A percentile compares a stretch with the other conserved stretches of the same genome.
Conservation (phyloP, 1,140 invertebrate genomes). For the Orchestia grillus region DNA sequence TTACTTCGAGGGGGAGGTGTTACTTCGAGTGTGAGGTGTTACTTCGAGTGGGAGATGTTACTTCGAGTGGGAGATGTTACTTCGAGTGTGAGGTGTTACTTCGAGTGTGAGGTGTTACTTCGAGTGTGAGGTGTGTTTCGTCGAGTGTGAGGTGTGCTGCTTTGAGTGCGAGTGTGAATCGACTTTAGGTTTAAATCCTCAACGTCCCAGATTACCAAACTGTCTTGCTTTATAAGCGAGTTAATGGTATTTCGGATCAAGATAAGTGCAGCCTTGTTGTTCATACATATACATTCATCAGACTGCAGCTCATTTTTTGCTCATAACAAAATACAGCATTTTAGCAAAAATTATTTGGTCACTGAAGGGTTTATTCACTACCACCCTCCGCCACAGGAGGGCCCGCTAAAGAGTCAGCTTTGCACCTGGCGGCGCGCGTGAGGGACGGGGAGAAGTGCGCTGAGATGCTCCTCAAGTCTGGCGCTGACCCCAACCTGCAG, state of each 20-base stretch:
- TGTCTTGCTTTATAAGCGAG: too few species aligned
- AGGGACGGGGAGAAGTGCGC: constrained; percentile 95
- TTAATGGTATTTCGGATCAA: too few species aligned
- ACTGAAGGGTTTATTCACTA: not conserved
- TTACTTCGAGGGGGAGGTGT: not conserved
- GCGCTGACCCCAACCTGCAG: constrained; percentile 92
- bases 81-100: not conserved
- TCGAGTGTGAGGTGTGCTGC: not conserved
- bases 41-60: not conserved
- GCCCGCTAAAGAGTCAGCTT: constrained; percentile 88
- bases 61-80: not conserved
- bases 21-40: not conserved
- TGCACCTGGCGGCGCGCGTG: constrained; percentile 95
- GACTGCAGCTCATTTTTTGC: too few species aligned
- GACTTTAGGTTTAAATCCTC: too few species aligned
- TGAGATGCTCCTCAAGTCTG: constrained; percentile 96
- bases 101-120: constrained; percentile 30
- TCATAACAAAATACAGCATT: too few species aligned
- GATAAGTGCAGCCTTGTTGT: too few species aligned
- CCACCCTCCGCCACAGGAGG: constrained; percentile 74
- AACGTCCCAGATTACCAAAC: too few species aligned
- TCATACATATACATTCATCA: too few species aligned
- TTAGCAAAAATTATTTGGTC: too few species aligned
- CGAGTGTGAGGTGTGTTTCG: constrained; percentile 27
- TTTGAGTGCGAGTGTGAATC: too few species aligned